These are phyloP conservation scores for Clarias gariepinus DNA, from an alignment of 2,113 vertebrate genomes.

Conservation along the genomic window DNA sequence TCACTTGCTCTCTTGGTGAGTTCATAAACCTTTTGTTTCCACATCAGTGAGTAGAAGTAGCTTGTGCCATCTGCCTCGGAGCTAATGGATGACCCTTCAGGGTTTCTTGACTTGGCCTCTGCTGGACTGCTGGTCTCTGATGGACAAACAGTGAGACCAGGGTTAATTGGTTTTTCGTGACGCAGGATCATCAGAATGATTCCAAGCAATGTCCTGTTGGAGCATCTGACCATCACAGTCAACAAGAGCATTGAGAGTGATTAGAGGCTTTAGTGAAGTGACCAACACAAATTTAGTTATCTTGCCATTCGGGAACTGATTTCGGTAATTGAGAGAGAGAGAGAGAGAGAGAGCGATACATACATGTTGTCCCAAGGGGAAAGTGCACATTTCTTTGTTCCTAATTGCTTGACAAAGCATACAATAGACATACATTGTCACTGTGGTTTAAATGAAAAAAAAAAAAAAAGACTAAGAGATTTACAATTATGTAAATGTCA, in stretches of 20 bases:
- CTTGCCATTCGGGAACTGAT: neutral
- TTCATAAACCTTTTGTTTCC: conserved; percentile 49
- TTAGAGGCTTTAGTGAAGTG: neutral
- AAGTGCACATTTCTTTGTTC: conserved; percentile 6
- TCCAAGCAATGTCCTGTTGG: conserved; percentile 27
- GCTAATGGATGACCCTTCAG: conserved; percentile 42
- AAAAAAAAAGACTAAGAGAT: neutral
- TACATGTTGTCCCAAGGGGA: conserved; percentile 27
- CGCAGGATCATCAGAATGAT: conserved; percentile 28
- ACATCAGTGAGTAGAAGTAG: conserved; percentile 45
- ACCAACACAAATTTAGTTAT: neutral
- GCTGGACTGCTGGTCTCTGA: neutral
- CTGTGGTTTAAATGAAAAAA: neutral
- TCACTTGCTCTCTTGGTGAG: conserved; percentile 31
- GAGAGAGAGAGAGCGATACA: neutral
- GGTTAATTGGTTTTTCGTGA: conserved; percentile 48
- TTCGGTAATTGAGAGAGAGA: conserved; percentile 4
- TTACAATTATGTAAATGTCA: conserved; percentile 17
- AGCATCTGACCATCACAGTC: conserved; percentile 3
- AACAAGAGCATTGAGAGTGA: neutral
- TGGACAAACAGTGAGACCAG: conserved; percentile 29
- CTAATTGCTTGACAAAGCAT: conserved; percentile 18
- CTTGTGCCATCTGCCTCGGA: conserved; percentile 48
- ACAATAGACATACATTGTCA: neutral
- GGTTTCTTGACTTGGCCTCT: conserved; percentile 33